Base-by-base conservation (phyloP, 2,888 invertebrate species). In the Megamerina dolium region DNA sequence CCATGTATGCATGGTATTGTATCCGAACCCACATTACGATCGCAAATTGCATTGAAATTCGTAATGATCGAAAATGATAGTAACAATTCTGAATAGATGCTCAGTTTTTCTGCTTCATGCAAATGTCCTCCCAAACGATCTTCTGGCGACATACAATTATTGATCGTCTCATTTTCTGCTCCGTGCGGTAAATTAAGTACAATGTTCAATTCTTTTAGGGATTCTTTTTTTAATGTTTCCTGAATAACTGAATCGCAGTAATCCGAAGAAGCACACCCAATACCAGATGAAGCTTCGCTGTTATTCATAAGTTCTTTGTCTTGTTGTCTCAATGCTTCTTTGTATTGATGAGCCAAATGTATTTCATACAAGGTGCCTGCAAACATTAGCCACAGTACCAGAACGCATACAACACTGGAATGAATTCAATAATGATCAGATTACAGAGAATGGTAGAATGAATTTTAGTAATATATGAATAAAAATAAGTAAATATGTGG, bases 31-130 rank as follows among this genome's bases (percentile, higher is more conserved):
- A 88, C 85, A 4, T 81, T 77, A 57, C 86, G 81, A 64, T 88
- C 87, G 63, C 85, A 83, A 61, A 89, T 81, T 60, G 86, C 85
- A 68, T 83, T 83, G 57, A 85, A 75, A 61, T 88, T 88, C 52
- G 86, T 83, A 55, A 80, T 77, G 54, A 85, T 75, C 14, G 87
- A 87, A 71, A 87, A 87, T 49, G 89, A 87, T 9, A 87, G 77
- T 53, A 88, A 69, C 44, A 87, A 70, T 60, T 87, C 81, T 2
- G 70, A 64, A 45, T 61, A 66, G 39, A 70, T 55, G 59, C 66
- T 63, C n/a, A 70, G 56, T 49, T 72, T 70, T 34, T 68, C 65
- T n/a, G 77, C 76, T 33, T 75, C 74, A 2, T 74, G 73, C 46
- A 76, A 54, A 69, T 68, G 74, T 0, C 65, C 66, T 17, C 79